phyloP scores from a whole-genome alignment of 1,140 invertebrate genomes.

The Hormaphis cornu region DNA sequence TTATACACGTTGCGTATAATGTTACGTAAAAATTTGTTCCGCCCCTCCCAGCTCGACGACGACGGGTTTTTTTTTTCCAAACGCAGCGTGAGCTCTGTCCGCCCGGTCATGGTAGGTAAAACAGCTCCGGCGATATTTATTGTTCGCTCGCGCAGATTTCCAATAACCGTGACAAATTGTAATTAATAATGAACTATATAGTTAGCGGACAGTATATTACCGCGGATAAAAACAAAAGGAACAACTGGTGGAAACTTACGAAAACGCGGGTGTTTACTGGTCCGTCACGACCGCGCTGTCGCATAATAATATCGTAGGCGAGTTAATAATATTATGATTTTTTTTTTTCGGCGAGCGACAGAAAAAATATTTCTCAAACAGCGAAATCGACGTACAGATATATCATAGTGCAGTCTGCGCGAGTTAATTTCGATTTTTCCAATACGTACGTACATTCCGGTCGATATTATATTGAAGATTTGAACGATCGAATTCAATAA shows the following conservation, averaged over 20 bases:
- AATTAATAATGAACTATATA: slow-evolving; percentile 31
- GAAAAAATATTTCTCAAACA: too few relatives aligned
- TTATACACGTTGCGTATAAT: neutral
- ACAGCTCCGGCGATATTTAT: too few relatives aligned
- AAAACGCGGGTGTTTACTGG: slow-evolving; percentile 21
- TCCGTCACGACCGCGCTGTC: slow-evolving; percentile 15
- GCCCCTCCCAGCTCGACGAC: neutral
- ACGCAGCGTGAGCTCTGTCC: too few relatives aligned
- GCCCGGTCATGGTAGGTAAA: neutral
- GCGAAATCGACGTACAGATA: too few relatives aligned
- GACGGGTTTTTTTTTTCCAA: too few relatives aligned
- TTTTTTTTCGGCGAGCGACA: neutral
- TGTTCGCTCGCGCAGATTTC: too few relatives aligned
- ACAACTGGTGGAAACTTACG: neutral
- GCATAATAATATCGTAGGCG: neutral
- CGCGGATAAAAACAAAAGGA: slow-evolving; percentile 8
- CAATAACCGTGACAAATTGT: slow-evolving; percentile 29
- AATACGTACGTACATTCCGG: too few relatives aligned
- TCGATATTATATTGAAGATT: too few relatives aligned
- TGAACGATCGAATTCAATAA: too few relatives aligned
- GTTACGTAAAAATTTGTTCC: slow-evolving; percentile 17
- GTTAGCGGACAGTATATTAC: slow-evolving; percentile 19
- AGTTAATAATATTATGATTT: slow-evolving; percentile 8
- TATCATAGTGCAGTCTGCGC: too few relatives aligned
- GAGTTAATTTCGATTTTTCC: too few relatives aligned